Evolutionary conservation across 2,797 vertebrate species (phyloP), one percentile per base, ranked within the genome.

Genomic region (Galagoides demidoff): DNA sequence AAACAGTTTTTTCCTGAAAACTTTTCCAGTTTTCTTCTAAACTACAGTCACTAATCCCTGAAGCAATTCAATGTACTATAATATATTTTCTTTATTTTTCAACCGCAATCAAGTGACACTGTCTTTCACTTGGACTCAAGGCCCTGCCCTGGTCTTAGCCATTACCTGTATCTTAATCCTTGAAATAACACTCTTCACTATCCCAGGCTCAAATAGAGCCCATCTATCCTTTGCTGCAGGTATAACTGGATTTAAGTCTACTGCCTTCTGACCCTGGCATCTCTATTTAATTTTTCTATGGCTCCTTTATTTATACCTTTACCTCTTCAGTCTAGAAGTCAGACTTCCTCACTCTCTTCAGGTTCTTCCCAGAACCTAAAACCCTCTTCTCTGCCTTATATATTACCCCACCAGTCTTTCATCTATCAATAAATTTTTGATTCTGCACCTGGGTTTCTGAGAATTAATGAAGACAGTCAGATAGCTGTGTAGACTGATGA

Each of bases 101-200:
- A 64, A 22, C 31, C 64, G 17, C 14, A 23, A 55, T 25, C 39
- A 3, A 71, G 7, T 20, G 43, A 70, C 20, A 74, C 13, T 76
- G 6, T 71, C 39, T n/a, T 64, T 57, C 22, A 3, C 17, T 59
- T 85, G 34, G 37, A 71, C 14, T 39, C 31, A 39, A 59, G 57
- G 17, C 19, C 4, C 6, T 84, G 37, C 2, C 11, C 55, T 73
- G 71, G 43, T 78, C 55, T 95, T 89, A 78, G 7, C 23, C 31
- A n/a, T 92, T 79, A 79, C n/a, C 29, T 79, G 19, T 73, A 31
- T 71, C 25, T 79, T 73, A 89, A 73, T 59, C 31, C 37, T 79
- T 89, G 73, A 89, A 85, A 79, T 88, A 79, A n/a, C 16, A 55
- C 73, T 64, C 14, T 64, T 79, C 81, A 89, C 6, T 85, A 79